phyloP scores from a whole-genome alignment of 2,797 vertebrate genomes.

The Cygnus olor region DNA sequence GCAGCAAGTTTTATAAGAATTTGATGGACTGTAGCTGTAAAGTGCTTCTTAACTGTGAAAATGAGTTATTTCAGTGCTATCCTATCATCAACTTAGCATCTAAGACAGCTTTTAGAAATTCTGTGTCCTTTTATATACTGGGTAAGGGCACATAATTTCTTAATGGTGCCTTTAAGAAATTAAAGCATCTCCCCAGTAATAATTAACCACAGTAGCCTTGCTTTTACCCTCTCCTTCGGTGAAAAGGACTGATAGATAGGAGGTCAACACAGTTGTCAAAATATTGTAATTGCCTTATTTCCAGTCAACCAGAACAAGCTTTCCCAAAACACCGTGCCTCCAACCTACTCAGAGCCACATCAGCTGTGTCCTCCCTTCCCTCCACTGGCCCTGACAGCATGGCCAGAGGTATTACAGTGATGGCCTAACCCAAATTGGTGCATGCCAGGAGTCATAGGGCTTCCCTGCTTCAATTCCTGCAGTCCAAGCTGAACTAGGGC shows the following conservation, averaged over 20 bases:
- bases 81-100: not conserved
- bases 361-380: not conserved
- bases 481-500: not conserved
- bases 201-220: not conserved
- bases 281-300: not conserved
- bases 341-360: not conserved
- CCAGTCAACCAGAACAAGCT: not conserved
- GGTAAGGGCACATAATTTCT: not conserved
- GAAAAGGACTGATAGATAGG: not conserved
- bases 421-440: not conserved
- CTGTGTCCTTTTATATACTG: not conserved
- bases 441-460: not conserved
- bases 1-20: not conserved
- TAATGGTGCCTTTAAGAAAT: conserved; percentile 16
- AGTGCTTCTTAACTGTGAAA: conserved; percentile 23
- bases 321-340: not conserved
- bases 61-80: conserved; percentile 14
- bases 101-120: not conserved
- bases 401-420: not conserved
- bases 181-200: not conserved
- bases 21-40: conserved; percentile 21
- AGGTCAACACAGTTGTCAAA: not conserved
- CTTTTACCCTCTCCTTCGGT: not conserved
- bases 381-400: not conserved
- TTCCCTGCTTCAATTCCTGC: not conserved